Evolutionary conservation across 2,113 vertebrate genomes (phyloP), one percentile per base, ranked within the genome.

Genomic region (Phoenicopterus ruber): DNA sequence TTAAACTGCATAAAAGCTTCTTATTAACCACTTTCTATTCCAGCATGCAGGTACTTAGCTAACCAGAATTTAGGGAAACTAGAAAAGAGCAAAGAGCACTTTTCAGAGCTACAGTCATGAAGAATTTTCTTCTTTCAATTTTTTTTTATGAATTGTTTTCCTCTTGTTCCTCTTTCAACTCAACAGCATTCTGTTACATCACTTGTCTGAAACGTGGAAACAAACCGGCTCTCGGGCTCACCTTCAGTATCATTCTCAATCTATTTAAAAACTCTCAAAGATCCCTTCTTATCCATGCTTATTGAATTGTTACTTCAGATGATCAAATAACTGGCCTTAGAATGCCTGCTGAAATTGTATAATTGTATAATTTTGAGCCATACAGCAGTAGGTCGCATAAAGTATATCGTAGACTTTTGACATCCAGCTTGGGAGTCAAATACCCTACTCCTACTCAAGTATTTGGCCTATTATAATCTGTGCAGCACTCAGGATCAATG

Each of bases 1-100:
- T 77, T 86, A 86, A 88, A 90, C 86, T 77, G 86, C 14, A 73
- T 80, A 70, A 92, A 90, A 83, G 82, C 80, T 79, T 92, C 80
- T 91, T 84, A 71, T 49, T 58, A 83, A 77, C 49, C n/a, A 73
- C 31, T 32, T 86, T 77, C 80, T 57, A 54, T 70, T 86, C n/a
- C 81, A 95, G 20, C 28, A 67, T 16, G 31, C 5, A 86, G 26
- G 24, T 69, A 74, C 46, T 74, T 50, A 84, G 44, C 57, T 78
- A 78, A 88, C n/a, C 34, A 67, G 47, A 86, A 92, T 66, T 88
- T 54, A 83, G 50, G 13, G 32, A 82, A 91, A 90, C 47, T 11
- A 42, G 44, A 80, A 74, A 85, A 85, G 19, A 44, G 10, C 38
- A 38, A 34, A 76, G 7, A 81, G 19, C 20, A 26, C 28, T 93